Evolutionary conservation across 1,140 invertebrate genomes (phyloP).

Genomic region (Coboldia fuscipes): DNA sequence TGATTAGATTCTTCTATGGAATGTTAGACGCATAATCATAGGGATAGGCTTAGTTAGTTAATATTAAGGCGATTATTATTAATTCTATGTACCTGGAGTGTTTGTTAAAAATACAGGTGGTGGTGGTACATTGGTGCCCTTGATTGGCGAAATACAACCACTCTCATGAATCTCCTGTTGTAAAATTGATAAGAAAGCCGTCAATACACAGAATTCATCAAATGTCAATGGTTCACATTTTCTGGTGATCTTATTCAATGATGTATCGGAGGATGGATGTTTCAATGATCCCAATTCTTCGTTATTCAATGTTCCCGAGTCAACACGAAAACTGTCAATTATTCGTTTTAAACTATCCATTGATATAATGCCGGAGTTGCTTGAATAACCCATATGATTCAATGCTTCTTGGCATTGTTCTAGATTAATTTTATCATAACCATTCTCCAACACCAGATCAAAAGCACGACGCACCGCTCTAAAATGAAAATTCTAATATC

Average conservation of each 20-base stretch:
- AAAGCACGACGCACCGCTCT: slow-evolving; percentile 20
- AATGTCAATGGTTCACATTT: slow-evolving; percentile 8
- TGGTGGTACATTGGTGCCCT: slow-evolving; percentile 20
- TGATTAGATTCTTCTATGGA: no score
- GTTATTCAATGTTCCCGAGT: not conserved
- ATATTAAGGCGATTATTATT: no score
- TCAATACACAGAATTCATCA: slow-evolving; percentile 20
- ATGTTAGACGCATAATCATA: no score
- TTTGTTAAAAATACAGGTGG: slow-evolving; percentile 20
- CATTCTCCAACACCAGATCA: slow-evolving; percentile 10
- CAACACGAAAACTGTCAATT: slow-evolving; percentile 6
- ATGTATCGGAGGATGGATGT: no score
- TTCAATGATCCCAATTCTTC: no score
- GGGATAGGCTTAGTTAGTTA: no score
- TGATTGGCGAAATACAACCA: slow-evolving; percentile 20
- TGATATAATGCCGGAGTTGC: slow-evolving; percentile 20
- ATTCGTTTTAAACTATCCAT: slow-evolving; percentile 20
- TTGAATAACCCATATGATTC: slow-evolving; percentile 20
- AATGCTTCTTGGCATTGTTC: slow-evolving; percentile 21
- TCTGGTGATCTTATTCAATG: no score
- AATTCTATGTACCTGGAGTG: slow-evolving; percentile 10
- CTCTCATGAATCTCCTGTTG: slow-evolving; percentile 21
- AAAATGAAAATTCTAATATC: slow-evolving; percentile 1
- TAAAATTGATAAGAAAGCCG: slow-evolving; percentile 18
- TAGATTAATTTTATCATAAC: slow-evolving; percentile 10